Evolutionary conservation across 2,888 invertebrate species (phyloP), one percentile per base, ranked within the genome.

Genomic region (Diploptera punctata): DNA sequence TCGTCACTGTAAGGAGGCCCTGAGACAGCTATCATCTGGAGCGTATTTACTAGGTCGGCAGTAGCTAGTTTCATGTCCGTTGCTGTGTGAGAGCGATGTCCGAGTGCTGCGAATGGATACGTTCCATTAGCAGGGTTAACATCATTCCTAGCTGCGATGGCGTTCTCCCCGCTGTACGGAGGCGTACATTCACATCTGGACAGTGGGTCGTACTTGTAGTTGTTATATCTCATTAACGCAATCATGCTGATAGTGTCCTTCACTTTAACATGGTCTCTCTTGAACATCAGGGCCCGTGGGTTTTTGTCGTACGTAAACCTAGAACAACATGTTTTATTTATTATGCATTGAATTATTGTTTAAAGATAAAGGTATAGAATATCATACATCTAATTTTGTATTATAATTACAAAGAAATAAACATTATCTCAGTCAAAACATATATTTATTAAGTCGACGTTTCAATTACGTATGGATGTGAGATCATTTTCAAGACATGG

Each of bases 111-210:
- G 81, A 92, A 89, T 18, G 91, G 91, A 80, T 89, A 93, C 21
- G 86, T 87, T n/a, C 93, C 92, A 77, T 89, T 88, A 3, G 84
- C 83, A 0, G 89, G 89, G 82, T 93, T 93, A 76, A 93, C 85
- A 81, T 93, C 93, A 81, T 87, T 87, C 62, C 92, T 81, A 1
- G 91, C 89, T 4, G 92, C 87, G 77, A 93, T 87, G 54, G 90
- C 90, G 82, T 91, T 91, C 83, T 90, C 90, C 16, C 87, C 91
- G 80, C 88, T 89, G 85, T 90, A 91, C 0, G 91, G 91, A 4
- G 93, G 92, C 3, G 79, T 79, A 81, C 92, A 92, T 72, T 86
- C 85, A 83, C 92, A 93, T 76, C 84, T 83, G 33, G 91, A 83
- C 72, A 89, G 82, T 7, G 90, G 90, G 81, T 93, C 93, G 81